A percentile compares a stretch with the other conserved stretches of the same genome.
Evolutionary conservation across 1,140 invertebrate genomes (phyloP).

Genomic region (Aplysia californica): DNA sequence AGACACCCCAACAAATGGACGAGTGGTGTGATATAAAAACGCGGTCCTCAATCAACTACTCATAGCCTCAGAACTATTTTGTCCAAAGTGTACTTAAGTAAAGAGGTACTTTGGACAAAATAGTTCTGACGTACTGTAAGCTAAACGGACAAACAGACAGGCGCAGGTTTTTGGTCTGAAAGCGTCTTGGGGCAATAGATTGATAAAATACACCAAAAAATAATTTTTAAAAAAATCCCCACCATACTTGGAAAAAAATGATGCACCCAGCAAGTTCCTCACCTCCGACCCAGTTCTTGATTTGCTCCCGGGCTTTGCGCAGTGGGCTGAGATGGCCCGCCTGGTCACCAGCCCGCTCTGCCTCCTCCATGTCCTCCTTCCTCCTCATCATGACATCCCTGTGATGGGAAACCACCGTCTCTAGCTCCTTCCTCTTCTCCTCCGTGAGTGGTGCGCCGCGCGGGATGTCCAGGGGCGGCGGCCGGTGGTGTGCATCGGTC

Average conservation of each 20-base stretch:
- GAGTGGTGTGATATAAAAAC: too few relatives aligned
- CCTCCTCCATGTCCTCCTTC: not conserved
- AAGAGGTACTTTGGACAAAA: too few relatives aligned
- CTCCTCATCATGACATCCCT: not conserved
- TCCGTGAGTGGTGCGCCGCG: not conserved
- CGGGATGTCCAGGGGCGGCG: slow-evolving; percentile 11
- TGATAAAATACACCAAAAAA: not conserved
- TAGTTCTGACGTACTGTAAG: too few relatives aligned
- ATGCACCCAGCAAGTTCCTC: not conserved
- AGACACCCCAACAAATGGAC: too few relatives aligned
- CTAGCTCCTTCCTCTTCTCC: not conserved
- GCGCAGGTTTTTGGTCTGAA: too few relatives aligned
- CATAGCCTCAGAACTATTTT: too few relatives aligned
- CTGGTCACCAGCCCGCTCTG: not conserved
- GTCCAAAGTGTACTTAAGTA: too few relatives aligned
- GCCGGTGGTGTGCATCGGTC: too few relatives aligned
- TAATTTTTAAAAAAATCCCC: not conserved
- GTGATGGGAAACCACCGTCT: not conserved
- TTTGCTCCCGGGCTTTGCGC: slow-evolving; percentile 34
- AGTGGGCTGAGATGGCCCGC: slow-evolving; percentile 44
- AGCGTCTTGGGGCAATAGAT: too few relatives aligned
- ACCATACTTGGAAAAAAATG: not conserved
- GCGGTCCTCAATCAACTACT: too few relatives aligned
- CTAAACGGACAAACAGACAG: slow-evolving; percentile 3
- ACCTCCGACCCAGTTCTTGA: slow-evolving; percentile 49